Conservation (phyloP, 2,888 invertebrate species). For the Sarcophaga caerulescens region DNA sequence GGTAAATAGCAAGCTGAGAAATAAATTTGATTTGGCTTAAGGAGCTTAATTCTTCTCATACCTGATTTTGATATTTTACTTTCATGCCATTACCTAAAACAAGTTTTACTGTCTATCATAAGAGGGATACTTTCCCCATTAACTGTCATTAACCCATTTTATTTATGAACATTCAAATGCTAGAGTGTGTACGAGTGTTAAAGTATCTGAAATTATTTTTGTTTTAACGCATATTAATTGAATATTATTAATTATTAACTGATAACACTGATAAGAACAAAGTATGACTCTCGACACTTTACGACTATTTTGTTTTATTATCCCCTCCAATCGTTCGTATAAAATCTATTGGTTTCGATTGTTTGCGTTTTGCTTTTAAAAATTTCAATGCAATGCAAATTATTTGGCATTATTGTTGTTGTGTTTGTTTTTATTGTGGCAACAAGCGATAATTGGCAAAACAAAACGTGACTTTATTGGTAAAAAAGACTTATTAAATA, state of each 20-base stretch:
- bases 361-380: conserved; percentile 35
- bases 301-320: conserved; percentile 1
- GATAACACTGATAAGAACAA: conserved; percentile 51
- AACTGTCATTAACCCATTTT: too few species aligned
- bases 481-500: conserved; percentile 19
- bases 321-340: background rate
- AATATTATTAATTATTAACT: conserved; percentile 56
- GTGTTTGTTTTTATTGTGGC: conserved; percentile 6
- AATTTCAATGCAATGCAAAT: conserved; percentile 32
- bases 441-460: conserved; percentile 12
- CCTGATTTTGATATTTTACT: too few species aligned
- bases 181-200: background rate
- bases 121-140: too few species aligned
- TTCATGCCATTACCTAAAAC: too few species aligned
- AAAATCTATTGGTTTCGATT: conserved; percentile 35
- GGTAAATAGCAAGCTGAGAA: too few species aligned
- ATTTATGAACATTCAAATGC: background rate
- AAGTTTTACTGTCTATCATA: too few species aligned
- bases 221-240: conserved; percentile 47
- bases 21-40: too few species aligned
- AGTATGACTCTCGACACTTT: background rate
- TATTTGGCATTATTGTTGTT: conserved; percentile 6
- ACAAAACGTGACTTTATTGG: conserved; percentile 47
- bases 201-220: background rate
- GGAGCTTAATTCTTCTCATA: too few species aligned